Percentiles rank a stretch among this genome's conserved stretches.
phyloP scores from a whole-genome alignment of 2,113 vertebrate genomes.

The Esox niger region DNA sequence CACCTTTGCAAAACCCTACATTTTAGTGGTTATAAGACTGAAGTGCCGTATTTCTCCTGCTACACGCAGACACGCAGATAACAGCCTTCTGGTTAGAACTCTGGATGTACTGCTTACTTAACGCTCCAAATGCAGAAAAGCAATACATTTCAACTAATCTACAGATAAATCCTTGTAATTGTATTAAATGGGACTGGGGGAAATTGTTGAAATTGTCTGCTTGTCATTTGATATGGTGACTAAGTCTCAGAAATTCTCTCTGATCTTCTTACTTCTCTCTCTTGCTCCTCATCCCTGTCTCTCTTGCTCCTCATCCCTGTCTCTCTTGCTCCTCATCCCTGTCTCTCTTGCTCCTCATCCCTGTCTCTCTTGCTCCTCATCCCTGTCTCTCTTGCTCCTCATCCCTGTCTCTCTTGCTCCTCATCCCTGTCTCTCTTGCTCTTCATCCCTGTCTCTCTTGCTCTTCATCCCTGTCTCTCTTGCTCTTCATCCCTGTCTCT shows the following conservation, averaged over 20 bases:
- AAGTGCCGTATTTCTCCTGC: slow-evolving; percentile 43
- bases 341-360: slow-evolving; percentile 12
- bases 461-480: too few species aligned
- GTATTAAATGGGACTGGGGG: background rate
- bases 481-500: too few species aligned
- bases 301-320: slow-evolving; percentile 14
- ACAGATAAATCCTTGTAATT: background rate
- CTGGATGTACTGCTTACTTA: slow-evolving; percentile 44
- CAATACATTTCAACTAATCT: background rate
- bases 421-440: slow-evolving; percentile 15
- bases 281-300: background rate
- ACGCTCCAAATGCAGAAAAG: slow-evolving; percentile 23
- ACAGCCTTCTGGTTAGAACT: background rate
- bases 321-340: slow-evolving; percentile 10
- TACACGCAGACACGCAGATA: slow-evolving; percentile 14
- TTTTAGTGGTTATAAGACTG: slow-evolving; percentile 36
- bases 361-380: too few species aligned
- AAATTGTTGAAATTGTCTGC: background rate
- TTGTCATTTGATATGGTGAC: background rate
- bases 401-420: slow-evolving; percentile 12
- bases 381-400: too few species aligned
- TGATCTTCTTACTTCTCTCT: background rate
- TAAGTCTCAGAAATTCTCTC: background rate
- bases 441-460: slow-evolving; percentile 4
- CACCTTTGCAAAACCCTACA: slow-evolving; percentile 9